Conservation (phyloP, 2,797 vertebrate genomes). For the Malurus leucopterus region DNA sequence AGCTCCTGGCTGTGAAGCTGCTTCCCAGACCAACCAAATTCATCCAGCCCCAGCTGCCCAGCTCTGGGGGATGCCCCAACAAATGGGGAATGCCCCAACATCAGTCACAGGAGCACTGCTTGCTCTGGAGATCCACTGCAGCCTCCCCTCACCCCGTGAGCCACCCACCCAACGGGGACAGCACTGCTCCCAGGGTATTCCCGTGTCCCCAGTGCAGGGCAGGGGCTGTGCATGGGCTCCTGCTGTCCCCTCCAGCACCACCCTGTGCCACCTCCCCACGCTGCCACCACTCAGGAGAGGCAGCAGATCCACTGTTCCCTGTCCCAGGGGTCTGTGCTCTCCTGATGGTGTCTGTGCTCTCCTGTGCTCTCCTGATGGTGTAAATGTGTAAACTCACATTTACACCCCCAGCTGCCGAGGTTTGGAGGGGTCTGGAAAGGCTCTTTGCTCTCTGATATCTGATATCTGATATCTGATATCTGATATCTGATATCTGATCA, state of each 20-base stretch:
- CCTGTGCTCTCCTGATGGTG: background rate
- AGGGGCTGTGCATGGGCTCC: background rate
- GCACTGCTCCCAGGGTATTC: background rate
- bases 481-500: background rate
- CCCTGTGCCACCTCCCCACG: background rate
- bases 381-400: background rate
- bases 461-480: background rate
- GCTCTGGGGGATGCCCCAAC: background rate
- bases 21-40: background rate
- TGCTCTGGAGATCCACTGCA: background rate
- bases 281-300: too few species aligned
- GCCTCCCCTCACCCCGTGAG: background rate
- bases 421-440: background rate
- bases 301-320: background rate
- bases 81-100: background rate
- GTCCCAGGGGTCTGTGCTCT: background rate
- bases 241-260: background rate
- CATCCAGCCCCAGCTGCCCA: accelerated
- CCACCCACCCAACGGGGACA: background rate
- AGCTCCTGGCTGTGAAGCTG: background rate
- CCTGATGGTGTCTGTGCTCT: background rate
- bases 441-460: background rate
- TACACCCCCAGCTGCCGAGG: background rate
- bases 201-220: background rate
- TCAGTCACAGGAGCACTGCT: background rate